Evolutionary conservation across 2,797 vertebrate genomes (phyloP), one percentile per base, ranked within the genome.

Genomic region (Paramormyrops hopkinsi): DNA sequence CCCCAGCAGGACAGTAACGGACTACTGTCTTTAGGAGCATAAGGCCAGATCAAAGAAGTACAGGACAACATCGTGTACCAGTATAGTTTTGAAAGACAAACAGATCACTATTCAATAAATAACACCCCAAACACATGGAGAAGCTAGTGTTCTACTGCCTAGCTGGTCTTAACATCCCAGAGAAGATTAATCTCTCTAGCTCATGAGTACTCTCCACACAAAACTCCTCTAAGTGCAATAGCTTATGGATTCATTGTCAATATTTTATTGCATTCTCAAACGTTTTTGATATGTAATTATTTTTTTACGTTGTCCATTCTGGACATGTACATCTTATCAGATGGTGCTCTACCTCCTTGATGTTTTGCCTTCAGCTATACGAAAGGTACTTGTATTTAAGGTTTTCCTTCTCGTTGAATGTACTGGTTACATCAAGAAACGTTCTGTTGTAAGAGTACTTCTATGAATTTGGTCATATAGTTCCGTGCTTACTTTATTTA

Each of bases 311-410:
- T 93, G 94, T 96, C 95, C 94, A 90, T 91, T 56, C 76, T 54
- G 95, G 96, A 96, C 95, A 91, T 91, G 92, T 93, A 93, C 96
- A 95, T 97, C 97, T 96, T 95, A 95, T 96, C 94, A 93, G 94
- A 97, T 96, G 96, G 94, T 95, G 95, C 96, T 97, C 98, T 99
- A 99, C 98, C 98, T 99, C 98, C 96, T 96, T 92, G 88, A 93
- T 92, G 87, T 95, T 92, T 96, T 96, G 93, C 95, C 95, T 95
- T 93, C 90, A 92, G 93, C 92, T 92, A 92, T 93, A 88, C 76
- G 92, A 90, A 93, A 96, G 95, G 96, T 96, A 93, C 96, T 96
- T 92, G 93, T 94, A 95, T 96, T 94, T 94, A 93, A 90, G 91
- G 94, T 94, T 93, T 93, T 92, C 91, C 93, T 95, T 94, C 94